Evolutionary conservation across 1,140 invertebrate species (phyloP).

Genomic region (Calephelis virginiensis): DNA sequence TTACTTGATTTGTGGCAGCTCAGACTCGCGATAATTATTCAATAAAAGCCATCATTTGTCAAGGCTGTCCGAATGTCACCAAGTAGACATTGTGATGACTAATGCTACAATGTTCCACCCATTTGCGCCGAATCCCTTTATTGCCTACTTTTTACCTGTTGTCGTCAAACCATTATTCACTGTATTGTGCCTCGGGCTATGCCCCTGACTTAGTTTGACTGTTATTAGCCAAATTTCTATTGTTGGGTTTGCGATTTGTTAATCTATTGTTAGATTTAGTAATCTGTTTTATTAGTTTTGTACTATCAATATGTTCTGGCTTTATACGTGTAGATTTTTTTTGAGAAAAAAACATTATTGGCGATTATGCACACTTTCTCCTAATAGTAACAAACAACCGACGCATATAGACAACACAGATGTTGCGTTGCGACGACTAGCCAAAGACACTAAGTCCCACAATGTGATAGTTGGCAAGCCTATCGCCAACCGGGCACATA

Average conservation of each 20-base stretch:
- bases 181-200: constrained; percentile 49
- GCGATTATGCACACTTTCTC: too few species aligned
- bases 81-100: constrained; percentile 68
- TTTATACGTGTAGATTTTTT: too few species aligned
- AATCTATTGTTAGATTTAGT: constrained; percentile 1
- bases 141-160: constrained; percentile 66
- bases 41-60: constrained; percentile 72
- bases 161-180: constrained; percentile 60
- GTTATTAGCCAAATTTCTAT: constrained; percentile 33
- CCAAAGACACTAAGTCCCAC: too few species aligned
- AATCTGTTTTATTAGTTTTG: too few species aligned
- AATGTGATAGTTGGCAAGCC: too few species aligned
- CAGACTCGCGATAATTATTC: constrained; percentile 63
- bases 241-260: constrained; percentile 6
- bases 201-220: constrained; percentile 38
- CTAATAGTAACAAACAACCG: too few species aligned
- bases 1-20: constrained; percentile 42
- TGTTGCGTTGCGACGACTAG: too few species aligned
- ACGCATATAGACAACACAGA: too few species aligned
- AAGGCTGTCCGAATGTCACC: constrained; percentile 62
- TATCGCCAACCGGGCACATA: too few species aligned
- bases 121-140: constrained; percentile 61
- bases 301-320: too few species aligned
- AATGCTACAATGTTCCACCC: constrained; percentile 65
- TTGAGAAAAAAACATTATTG: too few species aligned